Conservation (phyloP, 2,113 vertebrate genomes). For the Pelusios castaneus region DNA sequence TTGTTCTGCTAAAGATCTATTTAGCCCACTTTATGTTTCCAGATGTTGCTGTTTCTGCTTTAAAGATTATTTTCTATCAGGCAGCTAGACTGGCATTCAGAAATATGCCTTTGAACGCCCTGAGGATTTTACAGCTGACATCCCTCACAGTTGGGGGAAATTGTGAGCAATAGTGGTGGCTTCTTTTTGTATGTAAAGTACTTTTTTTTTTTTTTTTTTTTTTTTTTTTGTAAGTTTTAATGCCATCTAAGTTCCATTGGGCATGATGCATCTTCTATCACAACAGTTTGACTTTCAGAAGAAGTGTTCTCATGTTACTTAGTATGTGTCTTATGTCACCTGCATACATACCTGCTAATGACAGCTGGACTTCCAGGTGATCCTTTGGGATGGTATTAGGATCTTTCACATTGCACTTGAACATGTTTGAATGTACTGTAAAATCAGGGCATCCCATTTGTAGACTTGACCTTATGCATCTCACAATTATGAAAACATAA, state of each 20-base stretch:
- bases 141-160: too few relatives aligned
- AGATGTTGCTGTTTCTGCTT: neutral
- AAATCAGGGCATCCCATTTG: neutral
- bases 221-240: neutral
- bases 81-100: neutral
- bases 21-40: neutral
- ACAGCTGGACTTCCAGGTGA: neutral
- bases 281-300: neutral
- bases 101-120: rapidly evolving
- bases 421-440: neutral
- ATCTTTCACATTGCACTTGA: neutral
- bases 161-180: rapidly evolving
- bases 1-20: neutral
- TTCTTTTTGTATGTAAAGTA: neutral
- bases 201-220: too few relatives aligned
- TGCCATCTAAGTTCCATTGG: neutral
- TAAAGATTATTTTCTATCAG: rapidly evolving
- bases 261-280: neutral
- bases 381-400: neutral
- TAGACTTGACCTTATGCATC: neutral
- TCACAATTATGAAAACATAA: neutral
- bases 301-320: neutral
- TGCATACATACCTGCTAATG: neutral
- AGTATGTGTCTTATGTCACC: neutral
- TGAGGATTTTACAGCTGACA: too few relatives aligned